Conservation (phyloP, 2,797 vertebrate genomes). For the Phalanger gymnotis region DNA sequence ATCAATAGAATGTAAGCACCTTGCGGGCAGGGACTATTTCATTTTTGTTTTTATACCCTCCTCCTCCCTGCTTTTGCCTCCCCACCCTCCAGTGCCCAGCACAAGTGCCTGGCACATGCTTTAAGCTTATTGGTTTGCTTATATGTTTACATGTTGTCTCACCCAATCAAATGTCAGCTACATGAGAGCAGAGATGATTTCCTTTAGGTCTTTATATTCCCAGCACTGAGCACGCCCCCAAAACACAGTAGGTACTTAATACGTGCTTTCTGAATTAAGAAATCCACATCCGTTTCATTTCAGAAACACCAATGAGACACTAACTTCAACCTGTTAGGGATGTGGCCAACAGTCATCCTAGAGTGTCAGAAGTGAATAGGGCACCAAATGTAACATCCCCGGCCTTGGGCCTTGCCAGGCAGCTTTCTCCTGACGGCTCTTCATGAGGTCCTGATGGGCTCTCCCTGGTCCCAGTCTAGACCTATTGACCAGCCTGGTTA, state of each 20-base stretch:
- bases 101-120: no score
- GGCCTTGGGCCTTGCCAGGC: neutral
- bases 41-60: neutral
- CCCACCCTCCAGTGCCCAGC: no score
- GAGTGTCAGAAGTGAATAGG: no score
- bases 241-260: neutral
- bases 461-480: constrained; percentile 15
- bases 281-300: neutral
- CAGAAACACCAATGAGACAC: neutral
- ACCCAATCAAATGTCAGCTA: neutral
- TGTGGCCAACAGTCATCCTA: neutral
- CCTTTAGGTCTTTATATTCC: neutral
- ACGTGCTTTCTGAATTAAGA: neutral
- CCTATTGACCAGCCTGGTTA: neutral
- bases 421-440: neutral
- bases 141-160: neutral
- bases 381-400: no score
- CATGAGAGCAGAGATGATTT: neutral
- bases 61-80: neutral
- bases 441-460: accelerated
- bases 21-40: neutral
- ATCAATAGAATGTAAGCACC: neutral
- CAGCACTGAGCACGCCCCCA: neutral
- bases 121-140: neutral
- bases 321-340: neutral